Conservation (phyloP, 2,797 vertebrate species). For the Danio kyathit region DNA sequence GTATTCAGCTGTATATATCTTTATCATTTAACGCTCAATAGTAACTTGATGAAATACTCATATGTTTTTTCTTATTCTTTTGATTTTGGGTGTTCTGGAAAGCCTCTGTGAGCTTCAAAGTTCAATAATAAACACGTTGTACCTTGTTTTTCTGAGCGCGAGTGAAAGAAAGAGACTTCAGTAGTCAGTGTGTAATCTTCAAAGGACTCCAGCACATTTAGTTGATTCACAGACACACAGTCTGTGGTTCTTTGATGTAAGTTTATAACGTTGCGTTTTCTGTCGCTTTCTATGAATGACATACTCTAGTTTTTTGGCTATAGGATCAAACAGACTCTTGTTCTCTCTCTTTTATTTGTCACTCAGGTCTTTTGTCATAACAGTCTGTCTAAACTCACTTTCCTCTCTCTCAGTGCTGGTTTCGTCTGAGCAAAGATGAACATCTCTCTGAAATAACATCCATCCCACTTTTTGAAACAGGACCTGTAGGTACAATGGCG, state of each 20-base stretch:
- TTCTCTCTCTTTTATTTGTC: background rate
- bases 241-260: constrained; percentile 25
- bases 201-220: background rate
- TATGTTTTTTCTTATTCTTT: background rate
- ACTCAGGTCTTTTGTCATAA: background rate
- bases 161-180: background rate
- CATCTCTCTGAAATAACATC: background rate
- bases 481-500: background rate
- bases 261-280: background rate
- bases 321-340: constrained; percentile 12
- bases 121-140: constrained; percentile 24
- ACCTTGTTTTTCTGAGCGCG: background rate
- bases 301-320: constrained; percentile 5
- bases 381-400: background rate
- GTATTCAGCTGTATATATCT: too few species aligned
- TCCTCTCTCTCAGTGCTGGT: background rate
- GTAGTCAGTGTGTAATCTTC: constrained; percentile 25
- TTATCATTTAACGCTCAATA: too few species aligned
- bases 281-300: constrained; percentile 33
- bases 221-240: background rate
- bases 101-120: background rate
- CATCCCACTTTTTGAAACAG: background rate
- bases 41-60: too few species aligned
- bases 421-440: background rate
- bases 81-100: background rate